Evolutionary conservation across 2,888 invertebrate species (phyloP).

Genomic region (Patella depressa): DNA sequence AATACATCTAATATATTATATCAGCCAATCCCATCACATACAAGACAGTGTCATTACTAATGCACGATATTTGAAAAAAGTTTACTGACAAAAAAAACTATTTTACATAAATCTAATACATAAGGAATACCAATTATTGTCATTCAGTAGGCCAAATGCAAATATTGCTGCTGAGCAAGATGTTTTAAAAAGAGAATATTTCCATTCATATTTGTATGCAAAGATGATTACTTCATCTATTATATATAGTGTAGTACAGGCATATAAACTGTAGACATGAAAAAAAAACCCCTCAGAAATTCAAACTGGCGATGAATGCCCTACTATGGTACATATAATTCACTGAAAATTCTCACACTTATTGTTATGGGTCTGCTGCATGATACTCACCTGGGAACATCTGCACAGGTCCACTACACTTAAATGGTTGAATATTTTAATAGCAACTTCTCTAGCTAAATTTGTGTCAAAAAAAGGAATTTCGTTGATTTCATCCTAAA

Average conservation of each 20-base stretch:
- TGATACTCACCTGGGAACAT: slow-evolving; percentile 60
- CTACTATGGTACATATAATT: no score
- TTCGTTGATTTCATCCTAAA: slow-evolving; percentile 64
- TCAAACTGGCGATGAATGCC: no score
- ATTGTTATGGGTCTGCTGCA: no score
- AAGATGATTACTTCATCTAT: no score
- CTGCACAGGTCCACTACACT: slow-evolving; percentile 59
- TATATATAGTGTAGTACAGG: background rate
- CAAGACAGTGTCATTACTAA: background rate
- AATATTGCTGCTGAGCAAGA: no score
- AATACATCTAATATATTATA: background rate
- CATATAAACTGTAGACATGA: background rate
- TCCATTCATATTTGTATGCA: no score
- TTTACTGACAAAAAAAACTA: background rate
- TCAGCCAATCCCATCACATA: background rate
- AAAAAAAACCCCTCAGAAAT: no score
- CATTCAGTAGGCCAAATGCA: no score
- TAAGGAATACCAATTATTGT: no score
- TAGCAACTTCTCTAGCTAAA: slow-evolving; percentile 65
- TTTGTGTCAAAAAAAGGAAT: slow-evolving; percentile 69
- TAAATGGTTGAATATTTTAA: slow-evolving; percentile 66
- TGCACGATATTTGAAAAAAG: background rate
- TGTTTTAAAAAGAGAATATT: no score
- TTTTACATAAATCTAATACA: background rate
- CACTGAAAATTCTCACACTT: no score